phyloP scores from a whole-genome alignment of 2,888 invertebrate species.

The Hypena proboscidalis region DNA sequence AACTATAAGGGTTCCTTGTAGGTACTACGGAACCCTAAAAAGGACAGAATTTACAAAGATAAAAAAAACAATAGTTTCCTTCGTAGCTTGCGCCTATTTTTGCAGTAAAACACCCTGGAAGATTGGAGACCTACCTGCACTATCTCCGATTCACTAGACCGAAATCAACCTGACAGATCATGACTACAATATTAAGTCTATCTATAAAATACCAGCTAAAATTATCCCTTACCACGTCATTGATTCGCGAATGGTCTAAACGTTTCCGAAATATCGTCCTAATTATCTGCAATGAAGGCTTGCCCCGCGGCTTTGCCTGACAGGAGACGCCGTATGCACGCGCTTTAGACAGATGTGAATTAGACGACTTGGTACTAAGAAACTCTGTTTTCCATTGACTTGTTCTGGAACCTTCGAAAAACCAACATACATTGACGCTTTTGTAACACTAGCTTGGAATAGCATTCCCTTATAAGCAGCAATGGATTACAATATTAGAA shows the following conservation, averaged over 20 bases:
- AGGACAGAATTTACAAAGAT: no score
- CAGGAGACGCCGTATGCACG: constrained; percentile 70
- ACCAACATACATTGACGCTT: constrained; percentile 32
- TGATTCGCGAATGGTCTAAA: constrained; percentile 33
- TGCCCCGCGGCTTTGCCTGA: constrained; percentile 65
- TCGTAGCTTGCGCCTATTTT: no score
- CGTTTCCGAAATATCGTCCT: constrained; percentile 61
- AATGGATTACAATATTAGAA: constrained; percentile 17
- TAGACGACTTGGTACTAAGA: constrained; percentile 56
- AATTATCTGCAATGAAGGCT: constrained; percentile 54
- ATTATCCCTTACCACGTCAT: constrained; percentile 16
- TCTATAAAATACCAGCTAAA: constrained; percentile 1
- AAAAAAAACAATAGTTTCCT: no score
- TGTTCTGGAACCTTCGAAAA: constrained; percentile 3
- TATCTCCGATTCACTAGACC: no score
- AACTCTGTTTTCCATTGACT: constrained; percentile 24
- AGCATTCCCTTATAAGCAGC: constrained; percentile 7
- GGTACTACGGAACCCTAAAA: no score
- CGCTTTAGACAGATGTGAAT: constrained; percentile 64
- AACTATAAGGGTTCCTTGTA: no score
- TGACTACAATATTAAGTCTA: neutral
- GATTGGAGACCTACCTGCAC: no score
- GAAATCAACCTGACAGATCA: no score
- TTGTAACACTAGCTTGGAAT: constrained; percentile 1
- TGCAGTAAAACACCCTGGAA: no score